Evolutionary conservation across 2,888 invertebrate genomes (phyloP), one percentile per base, ranked within the genome.

Genomic region (Holacanthella duospinosa): DNA sequence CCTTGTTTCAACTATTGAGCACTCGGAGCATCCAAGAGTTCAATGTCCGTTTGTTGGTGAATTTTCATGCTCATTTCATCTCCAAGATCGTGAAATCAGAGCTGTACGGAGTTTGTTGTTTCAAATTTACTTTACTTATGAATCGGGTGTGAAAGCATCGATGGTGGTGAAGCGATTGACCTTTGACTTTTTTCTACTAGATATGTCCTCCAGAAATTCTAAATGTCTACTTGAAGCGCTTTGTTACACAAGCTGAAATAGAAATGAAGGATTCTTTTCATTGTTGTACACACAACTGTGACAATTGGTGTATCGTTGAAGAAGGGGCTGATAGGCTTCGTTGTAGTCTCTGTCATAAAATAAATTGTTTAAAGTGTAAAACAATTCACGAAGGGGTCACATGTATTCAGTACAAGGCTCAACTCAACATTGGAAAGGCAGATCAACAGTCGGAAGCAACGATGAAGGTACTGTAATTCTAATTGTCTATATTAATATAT

Each of bases 301-400:
- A n/a, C n/a, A n/a, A n/a, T n/a, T n/a, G n/a, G n/a, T n/a, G n/a
- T n/a, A n/a, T n/a, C n/a, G n/a, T n/a, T n/a, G n/a, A n/a, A n/a
- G n/a, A n/a, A n/a, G 89, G 89, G 68, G 87, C 87, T 68, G 89
- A 90, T 55, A 86, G 86, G 75, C 93, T 93, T 76, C 80, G 82
- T 29, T 93, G 93, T 75, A 89, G 89, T 0, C 88, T 90, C 28
- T 93, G 93, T 77, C 80, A 81, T 64, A 83, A 81, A 64, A 83
- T 81, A 59, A 93, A 92, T 78, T 93, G 93, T 77, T 29, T 53
- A 56, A 29, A 27, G 64, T 74, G 75, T 3, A 68, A 88, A 87
- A 88, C 85, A 19, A 86, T 89, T 71, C 91, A 93, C 74, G 83
- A 84, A 74, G 86, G 86, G 1, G 79, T 85, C 70, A 87, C 88